A percentile compares a stretch with the other conserved stretches of the same genome.
phyloP scores from a whole-genome alignment of 2,888 invertebrate species.

The Herminia tarsipennalis region DNA sequence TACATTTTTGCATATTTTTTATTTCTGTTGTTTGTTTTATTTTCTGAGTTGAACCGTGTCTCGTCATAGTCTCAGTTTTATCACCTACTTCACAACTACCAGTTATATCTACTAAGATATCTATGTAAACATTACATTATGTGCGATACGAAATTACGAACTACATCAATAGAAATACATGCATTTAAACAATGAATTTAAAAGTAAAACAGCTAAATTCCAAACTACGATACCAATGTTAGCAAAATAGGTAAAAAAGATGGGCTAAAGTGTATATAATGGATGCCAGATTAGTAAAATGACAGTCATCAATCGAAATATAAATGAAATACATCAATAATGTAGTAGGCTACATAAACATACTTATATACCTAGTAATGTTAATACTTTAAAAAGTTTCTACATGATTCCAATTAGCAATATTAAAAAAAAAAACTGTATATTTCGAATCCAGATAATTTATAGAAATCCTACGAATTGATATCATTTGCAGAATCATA shows the following conservation, averaged over 20 bases:
- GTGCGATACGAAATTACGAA: too few relatives aligned
- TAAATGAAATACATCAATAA: too few relatives aligned
- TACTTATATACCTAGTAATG: background rate
- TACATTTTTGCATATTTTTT: conserved; percentile 46
- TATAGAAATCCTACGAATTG: too few relatives aligned
- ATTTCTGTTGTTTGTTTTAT: too few relatives aligned
- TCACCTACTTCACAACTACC: conserved; percentile 38
- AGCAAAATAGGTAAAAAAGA: too few relatives aligned
- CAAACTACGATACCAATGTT: too few relatives aligned
- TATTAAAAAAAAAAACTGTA: background rate
- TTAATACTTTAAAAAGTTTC: background rate
- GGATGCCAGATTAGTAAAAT: too few relatives aligned
- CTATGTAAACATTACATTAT: too few relatives aligned
- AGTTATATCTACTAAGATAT: conserved; percentile 14
- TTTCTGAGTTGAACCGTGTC: conserved; percentile 60
- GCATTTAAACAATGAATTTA: conserved; percentile 6
- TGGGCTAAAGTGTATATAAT: too few relatives aligned
- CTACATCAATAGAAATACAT: conserved; percentile 12
- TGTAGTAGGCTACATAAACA: background rate
- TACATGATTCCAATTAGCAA: conserved; percentile 5
- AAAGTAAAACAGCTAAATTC: background rate
- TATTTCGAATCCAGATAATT: background rate
- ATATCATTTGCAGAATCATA: too few relatives aligned
- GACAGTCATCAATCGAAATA: too few relatives aligned
- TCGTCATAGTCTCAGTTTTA: conserved; percentile 52